Evolutionary conservation across 2,797 vertebrate genomes (phyloP), one percentile per base, ranked within the genome.

Genomic region (Pitangus sulphuratus): DNA sequence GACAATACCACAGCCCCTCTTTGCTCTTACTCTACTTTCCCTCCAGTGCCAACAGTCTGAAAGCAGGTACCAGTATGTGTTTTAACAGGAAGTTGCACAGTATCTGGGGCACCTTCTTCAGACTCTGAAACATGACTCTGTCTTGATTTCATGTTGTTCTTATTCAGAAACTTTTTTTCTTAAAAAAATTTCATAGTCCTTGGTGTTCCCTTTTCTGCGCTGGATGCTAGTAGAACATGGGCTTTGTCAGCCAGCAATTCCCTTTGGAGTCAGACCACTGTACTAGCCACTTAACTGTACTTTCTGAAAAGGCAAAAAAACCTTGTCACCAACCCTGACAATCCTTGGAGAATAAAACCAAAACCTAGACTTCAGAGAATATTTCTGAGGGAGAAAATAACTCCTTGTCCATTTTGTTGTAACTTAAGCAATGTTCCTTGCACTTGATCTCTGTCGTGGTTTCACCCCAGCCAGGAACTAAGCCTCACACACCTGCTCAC

Each of bases 271-370:
- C 72, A 66, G 35, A 65, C 15, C 6, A 2, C 39, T n/a, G 50
- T 0, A 1, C 12, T 45, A 69, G 6, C 15, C 18, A 45, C 28
- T 26, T 22, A 72, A 60, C 22, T 37, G 0, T 2, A 9, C 22
- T 60, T 86, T 70, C 64, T n/a, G 39, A 39, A 85, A 72, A 80
- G 60, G 50, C n/a, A 74, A 87, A 83, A 58, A 61, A 68, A 37
- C 8, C 8, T 82, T 65, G 8, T 33, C 26, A 28, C 16, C 61
- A 87, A 39, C 6, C 3, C 9, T 69, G 15, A 35, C 48, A 35
- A 45, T 33, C 6, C 22, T 57, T 79, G 17, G 31, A 48, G 21
- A 22, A 84, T 8, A 61, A 89, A 75, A 15, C 4, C 17, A 65
- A 91, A 53, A 33, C 9, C 28, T 47, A 54, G 45, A 54, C 22